These are phyloP conservation scores for Saguinus midas DNA, from an alignment of 2,113 vertebrate species.

Conservation along the genomic window DNA sequence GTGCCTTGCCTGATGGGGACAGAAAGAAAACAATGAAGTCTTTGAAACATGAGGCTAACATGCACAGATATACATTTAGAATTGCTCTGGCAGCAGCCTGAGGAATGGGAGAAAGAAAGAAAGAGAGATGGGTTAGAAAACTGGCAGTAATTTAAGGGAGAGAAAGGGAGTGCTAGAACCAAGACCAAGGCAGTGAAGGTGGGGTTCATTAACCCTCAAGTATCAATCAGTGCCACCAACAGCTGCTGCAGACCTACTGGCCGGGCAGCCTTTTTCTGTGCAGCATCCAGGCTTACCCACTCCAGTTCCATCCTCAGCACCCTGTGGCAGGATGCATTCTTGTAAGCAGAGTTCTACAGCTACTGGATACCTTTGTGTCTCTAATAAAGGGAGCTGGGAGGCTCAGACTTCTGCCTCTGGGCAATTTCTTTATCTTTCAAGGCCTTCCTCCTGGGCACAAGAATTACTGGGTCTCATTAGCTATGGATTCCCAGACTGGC, in stretches of 20 bases:
- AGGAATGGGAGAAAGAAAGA: not conserved
- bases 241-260: not conserved
- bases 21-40: not conserved
- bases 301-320: not conserved
- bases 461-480: conserved; percentile 55
- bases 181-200: not conserved
- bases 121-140: not conserved
- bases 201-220: not conserved
- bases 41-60: not conserved
- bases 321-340: not conserved
- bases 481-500: conserved; percentile 18
- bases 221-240: not conserved
- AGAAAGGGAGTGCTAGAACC: not conserved
- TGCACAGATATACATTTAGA: not conserved
- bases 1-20: not conserved
- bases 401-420: not conserved
- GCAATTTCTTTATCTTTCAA: conserved; percentile 56
- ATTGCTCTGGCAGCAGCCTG: too few species aligned
- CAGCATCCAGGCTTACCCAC: not conserved
- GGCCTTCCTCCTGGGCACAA: conserved; percentile 39
- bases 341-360: not conserved
- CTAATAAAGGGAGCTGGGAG: not conserved
- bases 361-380: conserved; percentile 14
- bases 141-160: not conserved
- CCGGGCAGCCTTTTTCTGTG: not conserved